Evolutionary conservation across 1,140 invertebrate species (phyloP), one percentile per base, ranked within the genome.

Genomic region (Neotoxoptera formosana): DNA sequence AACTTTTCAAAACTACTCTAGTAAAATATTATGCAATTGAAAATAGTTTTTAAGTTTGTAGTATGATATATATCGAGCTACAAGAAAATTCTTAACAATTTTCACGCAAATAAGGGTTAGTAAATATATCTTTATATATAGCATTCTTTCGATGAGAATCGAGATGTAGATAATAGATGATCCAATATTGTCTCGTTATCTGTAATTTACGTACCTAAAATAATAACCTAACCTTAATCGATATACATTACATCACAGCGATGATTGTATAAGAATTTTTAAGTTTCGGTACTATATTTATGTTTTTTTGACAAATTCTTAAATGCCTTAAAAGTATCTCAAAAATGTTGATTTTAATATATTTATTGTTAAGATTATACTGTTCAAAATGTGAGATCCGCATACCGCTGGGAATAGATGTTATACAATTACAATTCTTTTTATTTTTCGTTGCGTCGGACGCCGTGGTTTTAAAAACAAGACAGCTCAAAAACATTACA

Each of bases 1-100:
- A 76, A 76, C 60, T 76, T 76, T 76, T 6, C n/a, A n/a, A n/a
- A 76, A 76, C n/a, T 76, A 76, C n/a, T 76, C 60, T 76, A 76
- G 60, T 76, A n/a, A 76, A 76, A n/a, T 76, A 76, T 76, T 76
- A 76, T 76, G 60, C n/a, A 34, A 76, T 34, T 34, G 60, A n/a
- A n/a, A 76, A 76, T n/a, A 76, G 60, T 76, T 76, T 76, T 76
- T 7, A 76, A 76, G 60, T 76, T 67, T 67, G 30, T 30, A 30
- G 60, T 67, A 76, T 17, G n/a, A 67, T 76, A 76, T n/a, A 2
- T 76, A n/a, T n/a, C n/a, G 60, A 76, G n/a, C 6, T 4, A 4
- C 41, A 76, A 76, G n/a, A n/a, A 53, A 67, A 67, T 14, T 67
- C 60, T 14, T 67, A 14, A 67, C 11, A 14, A 67, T n/a, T 30